Conservation (phyloP, 2,113 vertebrate genomes). For the Lepisosteus oculatus region DNA sequence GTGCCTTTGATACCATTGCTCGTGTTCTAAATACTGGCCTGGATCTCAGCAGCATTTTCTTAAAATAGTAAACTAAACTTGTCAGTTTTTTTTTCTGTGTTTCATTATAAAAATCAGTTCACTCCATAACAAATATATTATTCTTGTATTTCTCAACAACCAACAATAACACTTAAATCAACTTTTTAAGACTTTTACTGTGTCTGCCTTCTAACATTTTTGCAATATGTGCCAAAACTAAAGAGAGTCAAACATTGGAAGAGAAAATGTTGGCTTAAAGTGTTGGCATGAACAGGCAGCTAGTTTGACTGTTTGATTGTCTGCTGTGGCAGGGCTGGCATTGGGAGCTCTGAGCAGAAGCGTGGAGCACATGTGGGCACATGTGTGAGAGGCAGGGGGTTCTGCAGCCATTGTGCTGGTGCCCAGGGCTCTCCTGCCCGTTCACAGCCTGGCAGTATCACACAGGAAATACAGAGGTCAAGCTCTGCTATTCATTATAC, state of each 20-base stretch:
- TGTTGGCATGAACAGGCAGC: constrained; percentile 35
- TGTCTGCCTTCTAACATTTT: too few relatives aligned
- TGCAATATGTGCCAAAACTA: neutral
- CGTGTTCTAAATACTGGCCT: too few relatives aligned
- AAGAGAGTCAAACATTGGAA: constrained; percentile 34
- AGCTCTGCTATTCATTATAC: constrained; percentile 28
- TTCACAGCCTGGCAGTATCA: constrained; percentile 3
- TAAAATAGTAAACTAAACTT: too few relatives aligned
- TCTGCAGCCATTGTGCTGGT: constrained; percentile 37
- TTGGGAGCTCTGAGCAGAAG: constrained; percentile 38
- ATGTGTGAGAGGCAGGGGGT: constrained; percentile 27
- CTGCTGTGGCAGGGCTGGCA: constrained; percentile 24
- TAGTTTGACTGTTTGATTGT: constrained; percentile 40
- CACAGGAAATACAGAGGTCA: neutral
- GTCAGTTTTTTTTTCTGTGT: too few relatives aligned
- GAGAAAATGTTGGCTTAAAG: constrained; percentile 20
- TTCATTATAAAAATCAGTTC: too few relatives aligned
- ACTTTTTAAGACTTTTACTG: too few relatives aligned
- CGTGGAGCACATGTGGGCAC: constrained; percentile 29
- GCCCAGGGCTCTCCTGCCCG: neutral
- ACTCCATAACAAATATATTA: too few relatives aligned
- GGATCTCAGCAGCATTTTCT: too few relatives aligned
- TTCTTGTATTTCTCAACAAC: too few relatives aligned
- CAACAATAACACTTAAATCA: too few relatives aligned
- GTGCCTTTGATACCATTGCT: too few relatives aligned